Evolutionary conservation across 2,113 vertebrate species (phyloP).

Genomic region (Psilopogon haemacephalus): DNA sequence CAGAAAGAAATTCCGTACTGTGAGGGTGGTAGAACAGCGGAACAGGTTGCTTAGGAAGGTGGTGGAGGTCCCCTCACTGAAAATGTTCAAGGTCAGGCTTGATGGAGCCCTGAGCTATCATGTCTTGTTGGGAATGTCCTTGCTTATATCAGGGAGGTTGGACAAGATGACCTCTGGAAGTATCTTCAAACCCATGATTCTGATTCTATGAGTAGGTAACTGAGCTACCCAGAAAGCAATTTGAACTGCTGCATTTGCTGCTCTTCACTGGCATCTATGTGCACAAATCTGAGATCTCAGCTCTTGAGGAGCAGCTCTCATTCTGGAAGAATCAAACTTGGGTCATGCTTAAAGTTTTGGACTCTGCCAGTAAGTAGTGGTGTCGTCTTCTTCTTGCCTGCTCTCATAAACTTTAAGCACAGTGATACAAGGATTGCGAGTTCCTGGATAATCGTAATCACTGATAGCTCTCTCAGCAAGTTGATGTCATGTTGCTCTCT

Average conservation of each 20-base stretch:
- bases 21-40: too few species aligned
- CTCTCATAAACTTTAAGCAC: not conserved
- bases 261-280: not conserved
- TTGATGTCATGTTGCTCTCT: not conserved
- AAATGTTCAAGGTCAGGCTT: too few species aligned
- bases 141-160: too few species aligned
- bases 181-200: too few species aligned
- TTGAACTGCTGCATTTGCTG: not conserved
- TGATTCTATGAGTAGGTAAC: not conserved
- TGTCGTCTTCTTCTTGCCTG: not conserved
- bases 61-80: too few species aligned
- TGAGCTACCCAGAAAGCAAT: not conserved
- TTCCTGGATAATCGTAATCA: not conserved
- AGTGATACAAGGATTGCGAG: not conserved
- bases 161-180: too few species aligned
- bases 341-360: not conserved
- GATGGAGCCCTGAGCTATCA: too few species aligned
- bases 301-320: not conserved
- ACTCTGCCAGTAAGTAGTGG: not conserved
- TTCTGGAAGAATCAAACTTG: not conserved
- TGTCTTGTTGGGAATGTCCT: too few species aligned
- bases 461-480: not conserved
- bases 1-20: too few species aligned
- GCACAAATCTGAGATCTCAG: not conserved
- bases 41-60: too few species aligned